Evolutionary conservation across 2,113 vertebrate species (phyloP), one percentile per base, ranked within the genome.

Genomic region (Menidia beryllina): DNA sequence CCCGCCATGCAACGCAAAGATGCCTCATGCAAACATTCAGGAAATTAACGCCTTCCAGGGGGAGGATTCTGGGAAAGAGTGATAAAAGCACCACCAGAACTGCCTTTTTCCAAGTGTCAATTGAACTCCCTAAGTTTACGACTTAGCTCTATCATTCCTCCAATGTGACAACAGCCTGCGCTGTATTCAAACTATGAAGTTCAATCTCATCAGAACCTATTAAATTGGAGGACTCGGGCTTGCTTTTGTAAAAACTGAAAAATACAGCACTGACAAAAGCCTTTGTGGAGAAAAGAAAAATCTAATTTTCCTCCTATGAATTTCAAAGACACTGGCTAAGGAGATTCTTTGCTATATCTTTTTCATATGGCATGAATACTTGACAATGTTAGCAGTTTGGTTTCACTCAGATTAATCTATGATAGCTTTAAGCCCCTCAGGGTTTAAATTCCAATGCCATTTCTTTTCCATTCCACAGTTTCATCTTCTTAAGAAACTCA

Each of bases 21-120:
- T 13, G 6, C 79, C 63, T 72, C 78, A 52, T 86, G 77, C 74
- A 84, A 76, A 67, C 62, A 61, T 59, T 52, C 72, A 70, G 76
- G 69, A 81, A 82, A 76, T 72, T 15, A 83, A 62, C 48, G 47
- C 57, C 43, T 64, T 81, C 79, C 57, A 51, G 15, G 36, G 78
- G 77, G 71, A 72, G 63, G 41, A 78, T 80, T 80, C 67, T 77
- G 79, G 55, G 38, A 47, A 77, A 45, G 39, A 59, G 41, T 54
- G 70, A 85, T 84, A 69, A 75, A 72, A 48, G 55, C 15, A 34
- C 24, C 38, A 52, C 20, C 10, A 57, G 15, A 49, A 41, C 38
- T 23, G n/a, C 12, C 27, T 48, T 59, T 25, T 58, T 43, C 15
- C 11, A 57, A 48, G 11, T 78, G 21, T 21, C 27, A 75, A 38